Percentiles rank a stretch among this genome's conserved stretches.
Evolutionary conservation across 2,888 invertebrate species (phyloP).

Genomic region (Harpalus rubripes): DNA sequence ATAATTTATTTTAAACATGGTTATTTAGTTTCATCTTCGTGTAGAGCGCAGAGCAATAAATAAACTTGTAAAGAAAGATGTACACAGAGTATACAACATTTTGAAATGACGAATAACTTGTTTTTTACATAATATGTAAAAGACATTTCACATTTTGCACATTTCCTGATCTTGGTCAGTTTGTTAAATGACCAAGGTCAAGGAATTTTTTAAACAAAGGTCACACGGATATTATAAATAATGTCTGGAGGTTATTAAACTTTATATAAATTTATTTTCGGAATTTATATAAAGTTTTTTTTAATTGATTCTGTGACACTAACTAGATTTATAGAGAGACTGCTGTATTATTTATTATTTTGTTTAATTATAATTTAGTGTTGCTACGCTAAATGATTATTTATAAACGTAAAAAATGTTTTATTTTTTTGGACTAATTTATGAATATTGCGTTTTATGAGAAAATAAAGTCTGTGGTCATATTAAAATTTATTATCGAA

Average conservation of each 20-base stretch:
- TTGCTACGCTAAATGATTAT: not conserved
- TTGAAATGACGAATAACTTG: slow-evolving; percentile 18
- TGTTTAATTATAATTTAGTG: slow-evolving; percentile 28
- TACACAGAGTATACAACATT: not conserved
- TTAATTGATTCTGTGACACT: not conserved
- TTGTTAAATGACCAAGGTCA: slow-evolving; percentile 41
- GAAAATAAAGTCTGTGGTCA: not conserved
- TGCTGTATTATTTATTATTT: slow-evolving; percentile 16
- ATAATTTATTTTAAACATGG: slow-evolving; percentile 24
- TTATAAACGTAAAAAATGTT: no score
- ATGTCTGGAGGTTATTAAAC: slow-evolving; percentile 17
- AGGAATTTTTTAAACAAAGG: not conserved
- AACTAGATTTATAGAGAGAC: not conserved
- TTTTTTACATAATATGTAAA: slow-evolving; percentile 1
- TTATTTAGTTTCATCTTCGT: slow-evolving; percentile 8
- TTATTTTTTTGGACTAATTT: slow-evolving; percentile 15
- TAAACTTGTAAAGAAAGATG: slow-evolving; percentile 18
- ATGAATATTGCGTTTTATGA: slow-evolving; percentile 35
- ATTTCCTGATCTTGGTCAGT: slow-evolving; percentile 36
- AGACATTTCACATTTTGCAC: slow-evolving; percentile 12
- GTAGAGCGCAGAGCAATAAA: not conserved
- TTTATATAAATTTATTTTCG: not conserved
- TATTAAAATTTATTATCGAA: slow-evolving; percentile 38
- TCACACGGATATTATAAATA: slow-evolving; percentile 7
- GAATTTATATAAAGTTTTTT: not conserved